A percentile compares a stretch with the other conserved stretches of the same genome.
Conservation (phyloP, 1,140 invertebrate genomes). For the Nixonia krombeini region DNA sequence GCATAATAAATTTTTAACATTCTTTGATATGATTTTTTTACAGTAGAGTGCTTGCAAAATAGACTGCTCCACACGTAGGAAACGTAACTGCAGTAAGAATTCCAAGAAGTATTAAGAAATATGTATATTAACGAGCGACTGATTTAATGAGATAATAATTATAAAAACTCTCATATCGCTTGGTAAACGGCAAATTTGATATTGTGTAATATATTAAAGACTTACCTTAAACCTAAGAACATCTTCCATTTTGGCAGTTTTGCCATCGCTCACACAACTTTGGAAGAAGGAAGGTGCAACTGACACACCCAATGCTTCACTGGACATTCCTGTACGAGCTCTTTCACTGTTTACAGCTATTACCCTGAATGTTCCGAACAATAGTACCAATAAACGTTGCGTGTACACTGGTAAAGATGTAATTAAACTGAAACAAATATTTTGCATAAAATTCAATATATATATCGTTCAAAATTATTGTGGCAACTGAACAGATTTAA, state of each 20-base stretch:
- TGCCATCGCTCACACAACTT: constrained; percentile 93
- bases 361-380: constrained; percentile 97
- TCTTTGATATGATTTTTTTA: too few species aligned
- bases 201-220: not conserved
- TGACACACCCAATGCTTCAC: constrained; percentile 94
- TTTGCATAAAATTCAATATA: too few species aligned
- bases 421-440: constrained; percentile 90
- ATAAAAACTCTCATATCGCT: too few species aligned
- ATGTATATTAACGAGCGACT: too few species aligned
- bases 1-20: too few species aligned
- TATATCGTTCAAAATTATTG: too few species aligned
- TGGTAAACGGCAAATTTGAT: not conserved
- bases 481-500: too few species aligned
- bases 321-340: constrained; percentile 93
- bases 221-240: constrained; percentile 91
- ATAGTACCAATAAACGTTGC: constrained; percentile 92
- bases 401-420: constrained; percentile 89
- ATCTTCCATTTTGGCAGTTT: constrained; percentile 95
- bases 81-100: too few species aligned
- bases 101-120: too few species aligned
- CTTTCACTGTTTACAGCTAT: constrained; percentile 94
- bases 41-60: too few species aligned
- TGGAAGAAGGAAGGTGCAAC: constrained; percentile 99
- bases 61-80: too few species aligned
- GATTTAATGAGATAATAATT: too few species aligned